phyloP scores from a whole-genome alignment of 2,888 invertebrate species.

The Polylopha cassiicola region DNA sequence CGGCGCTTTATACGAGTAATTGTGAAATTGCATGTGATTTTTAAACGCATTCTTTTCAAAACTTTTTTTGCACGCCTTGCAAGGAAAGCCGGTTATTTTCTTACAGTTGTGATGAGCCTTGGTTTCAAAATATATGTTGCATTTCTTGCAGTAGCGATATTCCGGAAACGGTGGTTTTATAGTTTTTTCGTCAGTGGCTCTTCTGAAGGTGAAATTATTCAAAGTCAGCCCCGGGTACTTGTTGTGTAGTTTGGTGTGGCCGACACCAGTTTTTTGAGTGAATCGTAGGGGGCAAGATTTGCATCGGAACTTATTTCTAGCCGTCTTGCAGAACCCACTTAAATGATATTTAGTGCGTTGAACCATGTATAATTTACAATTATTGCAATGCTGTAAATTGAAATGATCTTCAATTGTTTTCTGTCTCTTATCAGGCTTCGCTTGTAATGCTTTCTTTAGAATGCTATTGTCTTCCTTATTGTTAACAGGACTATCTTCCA shows the following conservation, averaged over 20 bases:
- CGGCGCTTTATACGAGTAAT: conserved; percentile 20
- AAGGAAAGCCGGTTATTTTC: conserved; percentile 24
- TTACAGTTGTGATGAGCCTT: conserved; percentile 20
- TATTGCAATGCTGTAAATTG: conserved; percentile 25
- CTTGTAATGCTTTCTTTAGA: conserved; percentile 17
- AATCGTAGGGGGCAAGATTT: conserved; percentile 38
- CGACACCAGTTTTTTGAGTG: background rate
- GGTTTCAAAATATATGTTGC: conserved; percentile 34
- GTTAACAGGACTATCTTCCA: background rate
- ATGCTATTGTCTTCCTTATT: too few relatives aligned
- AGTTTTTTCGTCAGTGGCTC: conserved; percentile 22
- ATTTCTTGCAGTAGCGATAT: conserved; percentile 32
- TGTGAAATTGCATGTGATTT: conserved; percentile 39
- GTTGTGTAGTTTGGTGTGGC: conserved; percentile 27
- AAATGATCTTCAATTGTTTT: background rate
- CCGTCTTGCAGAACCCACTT: conserved; percentile 6
- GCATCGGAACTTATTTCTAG: conserved; percentile 24
- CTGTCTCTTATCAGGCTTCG: conserved; percentile 1
- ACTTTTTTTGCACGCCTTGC: conserved; percentile 34
- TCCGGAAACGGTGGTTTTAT: conserved; percentile 32
- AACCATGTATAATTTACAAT: conserved; percentile 26
- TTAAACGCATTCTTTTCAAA: conserved; percentile 33
- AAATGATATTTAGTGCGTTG: background rate
- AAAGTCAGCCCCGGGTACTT: conserved; percentile 25
- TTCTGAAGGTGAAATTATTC: conserved; percentile 31